Evolutionary conservation across 2,888 invertebrate species (phyloP).

Genomic region (Silvanus unidentatus): DNA sequence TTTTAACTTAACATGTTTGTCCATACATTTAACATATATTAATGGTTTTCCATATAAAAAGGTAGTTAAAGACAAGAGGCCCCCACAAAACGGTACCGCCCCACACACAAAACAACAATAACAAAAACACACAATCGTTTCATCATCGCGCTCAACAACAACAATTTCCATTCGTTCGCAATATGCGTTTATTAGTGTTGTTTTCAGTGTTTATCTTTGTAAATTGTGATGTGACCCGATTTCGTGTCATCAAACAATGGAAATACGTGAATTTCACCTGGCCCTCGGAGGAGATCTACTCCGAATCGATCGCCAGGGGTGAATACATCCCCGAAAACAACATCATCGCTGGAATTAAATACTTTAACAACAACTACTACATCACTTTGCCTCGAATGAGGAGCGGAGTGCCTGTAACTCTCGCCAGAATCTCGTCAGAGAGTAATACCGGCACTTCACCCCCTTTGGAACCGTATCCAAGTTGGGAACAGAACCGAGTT

Average conservation of each 20-base stretch:
- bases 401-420: conserved; percentile 64
- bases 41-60: too few species aligned
- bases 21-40: too few species aligned
- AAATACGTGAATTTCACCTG: conserved; percentile 64
- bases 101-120: too few species aligned
- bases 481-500: conserved; percentile 61
- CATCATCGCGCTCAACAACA: too few species aligned
- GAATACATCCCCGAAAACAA: conserved; percentile 63
- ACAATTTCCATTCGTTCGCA: too few species aligned
- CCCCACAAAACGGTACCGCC: too few species aligned
- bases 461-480: conserved; percentile 62
- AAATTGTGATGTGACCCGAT: conserved; percentile 28
- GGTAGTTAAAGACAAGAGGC: too few species aligned
- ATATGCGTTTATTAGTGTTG: conserved; percentile 1
- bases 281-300: conserved; percentile 53
- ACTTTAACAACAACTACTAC: conserved; percentile 61
- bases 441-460: conserved; percentile 52
- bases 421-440: conserved; percentile 53
- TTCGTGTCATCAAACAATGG: conserved; percentile 70
- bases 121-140: too few species aligned
- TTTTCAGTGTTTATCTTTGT: conserved; percentile 8
- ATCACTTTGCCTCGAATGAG: conserved; percentile 61
- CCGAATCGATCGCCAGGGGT: conserved; percentile 51
- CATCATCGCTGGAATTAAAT: conserved; percentile 62
- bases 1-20: too few species aligned